Evolutionary conservation across 2,797 vertebrate genomes (phyloP).

Genomic region (Tachyglossus aculeatus): DNA sequence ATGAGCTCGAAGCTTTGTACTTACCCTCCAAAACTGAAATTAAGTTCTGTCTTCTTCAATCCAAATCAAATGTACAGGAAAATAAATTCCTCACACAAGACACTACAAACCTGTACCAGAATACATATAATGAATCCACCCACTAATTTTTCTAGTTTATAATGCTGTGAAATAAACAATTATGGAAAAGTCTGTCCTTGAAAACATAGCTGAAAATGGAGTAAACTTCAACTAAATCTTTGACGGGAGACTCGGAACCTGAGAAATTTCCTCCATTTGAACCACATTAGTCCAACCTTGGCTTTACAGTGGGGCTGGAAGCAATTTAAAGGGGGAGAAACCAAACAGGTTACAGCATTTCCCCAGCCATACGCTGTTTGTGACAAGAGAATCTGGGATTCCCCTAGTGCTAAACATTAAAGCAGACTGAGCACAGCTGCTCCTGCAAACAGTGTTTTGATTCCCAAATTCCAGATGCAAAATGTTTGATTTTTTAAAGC

Average conservation of each 20-base stretch:
- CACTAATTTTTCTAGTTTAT: too few species aligned
- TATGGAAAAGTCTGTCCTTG: too few species aligned
- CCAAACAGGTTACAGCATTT: too few species aligned
- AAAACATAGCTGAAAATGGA: neutral
- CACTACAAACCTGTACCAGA: too few species aligned
- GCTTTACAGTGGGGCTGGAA: neutral
- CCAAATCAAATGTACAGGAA: too few species aligned
- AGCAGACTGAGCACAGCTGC: neutral
- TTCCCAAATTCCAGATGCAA: neutral
- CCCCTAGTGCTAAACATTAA: neutral
- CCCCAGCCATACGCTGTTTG: neutral
- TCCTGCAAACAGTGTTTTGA: neutral
- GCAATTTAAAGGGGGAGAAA: too few species aligned
- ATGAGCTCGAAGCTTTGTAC: too few species aligned
- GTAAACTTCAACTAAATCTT: conserved; percentile 1
- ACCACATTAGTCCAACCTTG: conserved; percentile 19
- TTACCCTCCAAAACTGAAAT: too few species aligned
- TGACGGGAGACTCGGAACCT: conserved; percentile 3
- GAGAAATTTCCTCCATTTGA: conserved; percentile 5
- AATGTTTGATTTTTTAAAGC: neutral
- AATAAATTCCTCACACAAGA: too few species aligned
- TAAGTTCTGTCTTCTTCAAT: too few species aligned
- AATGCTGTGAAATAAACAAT: too few species aligned
- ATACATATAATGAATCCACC: neutral
- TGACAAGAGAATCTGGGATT: conserved; percentile 21